phyloP scores from a whole-genome alignment of 1,140 invertebrate species.

The Caenorhabditis brenneri region DNA sequence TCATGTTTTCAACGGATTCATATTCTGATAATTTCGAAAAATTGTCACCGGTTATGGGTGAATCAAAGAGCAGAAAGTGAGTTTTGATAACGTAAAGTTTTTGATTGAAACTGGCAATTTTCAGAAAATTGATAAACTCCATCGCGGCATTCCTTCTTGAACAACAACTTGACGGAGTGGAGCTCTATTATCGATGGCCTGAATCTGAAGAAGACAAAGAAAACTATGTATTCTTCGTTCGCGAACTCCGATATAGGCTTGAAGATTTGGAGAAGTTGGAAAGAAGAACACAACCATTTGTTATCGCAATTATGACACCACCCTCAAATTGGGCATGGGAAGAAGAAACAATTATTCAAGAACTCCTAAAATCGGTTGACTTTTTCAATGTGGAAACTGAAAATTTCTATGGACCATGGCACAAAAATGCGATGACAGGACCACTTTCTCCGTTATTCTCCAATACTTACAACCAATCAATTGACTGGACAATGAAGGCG shows the following conservation, averaged over 20 bases:
- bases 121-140: constrained; percentile 43
- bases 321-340: constrained; percentile 62
- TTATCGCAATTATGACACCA: constrained; percentile 60
- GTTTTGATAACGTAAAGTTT: too few relatives aligned
- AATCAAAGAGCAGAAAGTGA: constrained; percentile 39
- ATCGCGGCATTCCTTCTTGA: constrained; percentile 50
- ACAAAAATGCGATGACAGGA: constrained; percentile 63
- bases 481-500: constrained; percentile 65
- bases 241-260: constrained; percentile 52
- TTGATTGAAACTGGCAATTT: not conserved
- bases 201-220: constrained; percentile 74
- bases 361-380: constrained; percentile 60
- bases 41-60: constrained; percentile 53
- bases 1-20: constrained; percentile 65
- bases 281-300: not conserved
- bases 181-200: constrained; percentile 78
- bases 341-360: constrained; percentile 61
- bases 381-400: constrained; percentile 68
- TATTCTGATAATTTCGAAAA: constrained; percentile 64
- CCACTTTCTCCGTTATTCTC: constrained; percentile 65
- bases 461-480: constrained; percentile 60
- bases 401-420: constrained; percentile 49
- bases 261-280: not conserved
- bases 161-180: constrained; percentile 56
- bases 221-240: constrained; percentile 55